These are phyloP conservation scores for Eledona agricola DNA, from an alignment of 2,888 invertebrate species.

Conservation along the genomic window DNA sequence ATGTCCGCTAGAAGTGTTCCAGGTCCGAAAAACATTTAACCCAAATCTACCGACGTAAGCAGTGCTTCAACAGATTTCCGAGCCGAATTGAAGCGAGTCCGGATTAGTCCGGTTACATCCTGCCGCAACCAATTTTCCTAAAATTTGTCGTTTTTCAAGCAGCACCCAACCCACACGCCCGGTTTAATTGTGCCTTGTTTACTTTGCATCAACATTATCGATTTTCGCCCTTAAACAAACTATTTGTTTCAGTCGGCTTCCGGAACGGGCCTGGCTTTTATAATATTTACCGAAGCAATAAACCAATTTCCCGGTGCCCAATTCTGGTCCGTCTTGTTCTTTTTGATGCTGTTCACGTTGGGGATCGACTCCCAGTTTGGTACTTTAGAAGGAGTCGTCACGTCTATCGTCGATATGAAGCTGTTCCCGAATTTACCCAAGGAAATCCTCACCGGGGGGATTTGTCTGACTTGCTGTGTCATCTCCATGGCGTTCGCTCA, in stretches of 20 bases:
- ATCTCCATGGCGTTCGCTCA: constrained; percentile 93
- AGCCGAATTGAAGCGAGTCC: too few relatives aligned
- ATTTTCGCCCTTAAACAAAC: too few relatives aligned
- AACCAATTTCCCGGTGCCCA: constrained; percentile 97
- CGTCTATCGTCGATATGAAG: constrained; percentile 95
- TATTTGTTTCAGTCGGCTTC: constrained; percentile 84
- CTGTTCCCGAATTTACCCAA: constrained; percentile 90
- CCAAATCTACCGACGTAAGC: too few relatives aligned
- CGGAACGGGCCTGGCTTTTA: constrained; percentile 95
- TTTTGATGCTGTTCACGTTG: constrained; percentile 94
- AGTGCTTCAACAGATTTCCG: too few relatives aligned
- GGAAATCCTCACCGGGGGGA: constrained; percentile 82
- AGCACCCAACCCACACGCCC: too few relatives aligned
- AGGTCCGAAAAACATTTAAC: too few relatives aligned
- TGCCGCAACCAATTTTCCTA: too few relatives aligned
- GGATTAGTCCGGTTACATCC: too few relatives aligned
- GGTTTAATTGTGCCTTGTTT: too few relatives aligned
- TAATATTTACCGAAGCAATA: constrained; percentile 97
- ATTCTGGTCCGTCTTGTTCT: constrained; percentile 95
- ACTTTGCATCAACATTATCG: too few relatives aligned
- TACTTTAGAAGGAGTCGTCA: constrained; percentile 94
- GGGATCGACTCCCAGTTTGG: constrained; percentile 98
- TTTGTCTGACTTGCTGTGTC: constrained; percentile 83
- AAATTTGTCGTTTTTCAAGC: too few relatives aligned
- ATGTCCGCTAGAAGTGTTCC: too few relatives aligned